Percentiles rank a stretch among this genome's conserved stretches.
These are phyloP conservation scores for Sinodicranocentrus sp. DNA, from an alignment of 2,888 invertebrate genomes.

Conservation along the genomic window DNA sequence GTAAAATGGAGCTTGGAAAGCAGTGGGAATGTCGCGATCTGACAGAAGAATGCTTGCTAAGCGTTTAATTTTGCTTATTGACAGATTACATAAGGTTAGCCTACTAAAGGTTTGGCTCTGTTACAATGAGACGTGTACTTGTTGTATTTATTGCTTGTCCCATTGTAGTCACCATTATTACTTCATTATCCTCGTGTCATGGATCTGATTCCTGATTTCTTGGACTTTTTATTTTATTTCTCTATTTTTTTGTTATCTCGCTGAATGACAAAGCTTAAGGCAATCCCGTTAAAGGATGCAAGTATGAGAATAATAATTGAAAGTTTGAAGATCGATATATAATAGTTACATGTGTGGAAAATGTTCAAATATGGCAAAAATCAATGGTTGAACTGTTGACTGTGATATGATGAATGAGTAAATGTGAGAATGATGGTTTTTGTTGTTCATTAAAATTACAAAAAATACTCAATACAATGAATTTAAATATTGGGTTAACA, in stretches of 20 bases:
- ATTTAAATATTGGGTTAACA: too few species aligned
- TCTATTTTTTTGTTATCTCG: not conserved
- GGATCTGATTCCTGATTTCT: conserved; percentile 4
- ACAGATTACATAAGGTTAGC: conserved; percentile 61
- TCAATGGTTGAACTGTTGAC: conserved; percentile 6
- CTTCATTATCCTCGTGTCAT: not conserved
- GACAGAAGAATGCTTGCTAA: conserved; percentile 57
- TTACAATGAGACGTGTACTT: not conserved
- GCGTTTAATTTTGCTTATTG: conserved; percentile 55
- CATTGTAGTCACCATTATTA: not conserved
- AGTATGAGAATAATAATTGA: not conserved
- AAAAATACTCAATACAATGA: too few species aligned
- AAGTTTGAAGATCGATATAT: not conserved
- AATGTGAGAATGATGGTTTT: too few species aligned
- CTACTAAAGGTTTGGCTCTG: conserved; percentile 31
- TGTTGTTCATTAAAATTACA: too few species aligned
- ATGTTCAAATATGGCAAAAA: conserved; percentile 4
- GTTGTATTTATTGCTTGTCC: not conserved
- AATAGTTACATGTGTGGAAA: not conserved
- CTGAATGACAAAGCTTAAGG: too few species aligned
- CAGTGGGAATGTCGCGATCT: conserved; percentile 51
- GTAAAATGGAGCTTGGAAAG: conserved; percentile 62
- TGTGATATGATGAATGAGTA: too few species aligned
- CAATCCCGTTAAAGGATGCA: not conserved
- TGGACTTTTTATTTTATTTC: not conserved